phyloP scores from a whole-genome alignment of 2,797 vertebrate species.

The Lates japonicus region DNA sequence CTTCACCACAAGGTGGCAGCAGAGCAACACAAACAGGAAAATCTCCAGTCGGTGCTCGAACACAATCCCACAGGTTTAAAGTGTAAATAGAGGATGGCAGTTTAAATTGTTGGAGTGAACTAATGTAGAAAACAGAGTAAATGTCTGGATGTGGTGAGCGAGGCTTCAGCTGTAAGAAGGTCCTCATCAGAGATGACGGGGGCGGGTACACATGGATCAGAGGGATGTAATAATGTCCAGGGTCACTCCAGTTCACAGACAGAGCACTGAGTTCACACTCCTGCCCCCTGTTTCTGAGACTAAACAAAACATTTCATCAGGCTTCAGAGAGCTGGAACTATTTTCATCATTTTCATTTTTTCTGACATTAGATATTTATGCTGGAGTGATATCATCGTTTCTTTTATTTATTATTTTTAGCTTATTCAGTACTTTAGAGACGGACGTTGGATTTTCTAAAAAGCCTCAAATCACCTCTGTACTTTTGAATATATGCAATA shows the following conservation, averaged over 20 bases:
- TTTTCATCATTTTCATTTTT: no score
- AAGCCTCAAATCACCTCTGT: not conserved
- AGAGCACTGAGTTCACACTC: not conserved
- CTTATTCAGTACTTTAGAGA: not conserved
- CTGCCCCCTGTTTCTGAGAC: no score
- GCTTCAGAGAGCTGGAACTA: no score
- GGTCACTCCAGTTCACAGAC: not conserved
- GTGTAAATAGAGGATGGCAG: not conserved
- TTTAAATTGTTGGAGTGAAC: not conserved
- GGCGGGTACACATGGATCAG: not conserved
- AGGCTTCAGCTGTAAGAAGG: not conserved
- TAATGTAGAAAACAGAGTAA: not conserved
- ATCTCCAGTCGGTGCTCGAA: not conserved
- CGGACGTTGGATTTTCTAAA: not conserved
- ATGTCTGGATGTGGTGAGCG: not conserved
- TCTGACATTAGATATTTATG: no score
- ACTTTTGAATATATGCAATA: not conserved
- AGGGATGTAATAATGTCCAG: not conserved
- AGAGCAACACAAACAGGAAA: constrained; percentile 43
- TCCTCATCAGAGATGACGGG: not conserved
- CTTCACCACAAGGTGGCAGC: constrained; percentile 70
- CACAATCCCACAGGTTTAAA: not conserved
- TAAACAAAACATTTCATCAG: no score
- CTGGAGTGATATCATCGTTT: not conserved
- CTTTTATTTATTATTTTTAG: no score